Evolutionary conservation across 2,888 invertebrate genomes (phyloP).

Genomic region (Polydrusus cervinus): DNA sequence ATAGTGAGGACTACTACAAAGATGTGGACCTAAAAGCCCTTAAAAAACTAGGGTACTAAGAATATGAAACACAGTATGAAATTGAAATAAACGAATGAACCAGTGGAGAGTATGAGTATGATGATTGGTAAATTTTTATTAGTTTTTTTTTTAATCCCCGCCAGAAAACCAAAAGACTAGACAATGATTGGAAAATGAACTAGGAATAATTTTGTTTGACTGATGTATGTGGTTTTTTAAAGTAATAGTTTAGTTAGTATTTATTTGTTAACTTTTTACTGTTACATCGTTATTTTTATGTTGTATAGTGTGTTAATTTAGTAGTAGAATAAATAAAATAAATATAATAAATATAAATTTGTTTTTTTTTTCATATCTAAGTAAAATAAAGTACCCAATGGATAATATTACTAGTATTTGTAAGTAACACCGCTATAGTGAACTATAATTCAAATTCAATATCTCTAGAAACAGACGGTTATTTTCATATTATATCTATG

Average conservation of each 20-base stretch:
- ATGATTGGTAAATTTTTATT: neutral
- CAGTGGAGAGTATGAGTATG: neutral
- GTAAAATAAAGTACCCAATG: no score
- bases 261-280: constrained; percentile 49
- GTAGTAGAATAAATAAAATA: constrained; percentile 22
- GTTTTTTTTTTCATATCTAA: neutral
- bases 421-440: no score
- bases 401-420: no score
- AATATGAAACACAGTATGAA: constrained; percentile 20
- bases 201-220: neutral
- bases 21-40: constrained; percentile 91
- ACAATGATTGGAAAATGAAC: constrained; percentile 1
- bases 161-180: constrained; percentile 15
- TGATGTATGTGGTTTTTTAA: constrained; percentile 11
- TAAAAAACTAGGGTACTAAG: constrained; percentile 84
- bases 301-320: constrained; percentile 41
- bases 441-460: no score
- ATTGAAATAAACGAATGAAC: neutral
- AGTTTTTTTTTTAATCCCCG: neutral
- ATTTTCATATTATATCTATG: no score
- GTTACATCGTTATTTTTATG: constrained; percentile 40
- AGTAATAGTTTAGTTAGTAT: constrained; percentile 27
- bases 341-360: neutral
- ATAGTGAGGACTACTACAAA: constrained; percentile 94
- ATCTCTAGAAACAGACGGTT: no score